phyloP scores from a whole-genome alignment of 2,113 vertebrate genomes.

The Aviceda subcristata region DNA sequence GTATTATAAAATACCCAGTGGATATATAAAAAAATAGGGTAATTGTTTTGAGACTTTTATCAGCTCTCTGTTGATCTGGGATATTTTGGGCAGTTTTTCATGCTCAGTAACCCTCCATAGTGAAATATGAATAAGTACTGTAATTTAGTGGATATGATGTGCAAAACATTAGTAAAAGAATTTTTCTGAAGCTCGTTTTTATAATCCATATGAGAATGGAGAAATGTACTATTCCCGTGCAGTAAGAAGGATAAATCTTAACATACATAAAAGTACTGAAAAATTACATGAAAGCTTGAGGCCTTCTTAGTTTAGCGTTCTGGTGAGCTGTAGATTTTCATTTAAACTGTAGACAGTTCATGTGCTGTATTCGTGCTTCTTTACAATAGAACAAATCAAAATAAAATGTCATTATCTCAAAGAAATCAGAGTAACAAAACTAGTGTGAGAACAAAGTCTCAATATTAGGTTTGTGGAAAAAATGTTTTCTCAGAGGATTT shows the following conservation, averaged over 20 bases:
- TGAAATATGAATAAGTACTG: background rate
- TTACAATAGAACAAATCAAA: background rate
- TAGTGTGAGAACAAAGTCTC: background rate
- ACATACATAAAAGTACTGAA: background rate
- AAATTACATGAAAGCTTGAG: background rate
- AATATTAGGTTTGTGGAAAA: background rate
- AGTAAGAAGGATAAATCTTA: background rate
- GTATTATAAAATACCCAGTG: constrained; percentile 21
- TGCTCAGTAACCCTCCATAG: background rate
- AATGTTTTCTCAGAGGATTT: background rate
- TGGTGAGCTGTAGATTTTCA: background rate
- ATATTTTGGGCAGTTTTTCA: constrained; percentile 28
- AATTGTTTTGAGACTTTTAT: constrained; percentile 61
- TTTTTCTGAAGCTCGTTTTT: background rate
- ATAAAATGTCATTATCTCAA: background rate
- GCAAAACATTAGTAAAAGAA: background rate
- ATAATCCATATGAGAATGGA: background rate
- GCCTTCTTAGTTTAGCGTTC: background rate
- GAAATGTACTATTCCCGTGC: background rate
- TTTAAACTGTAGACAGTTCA: background rate
- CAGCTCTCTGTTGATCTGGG: constrained; percentile 32
- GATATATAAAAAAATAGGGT: constrained; percentile 37
- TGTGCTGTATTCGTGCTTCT: background rate
- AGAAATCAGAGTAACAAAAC: background rate
- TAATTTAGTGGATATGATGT: background rate